Percentiles rank a stretch among this genome's conserved stretches.
Conservation (phyloP, 2,888 invertebrate species). For the Caenorhabditis sinica region DNA sequence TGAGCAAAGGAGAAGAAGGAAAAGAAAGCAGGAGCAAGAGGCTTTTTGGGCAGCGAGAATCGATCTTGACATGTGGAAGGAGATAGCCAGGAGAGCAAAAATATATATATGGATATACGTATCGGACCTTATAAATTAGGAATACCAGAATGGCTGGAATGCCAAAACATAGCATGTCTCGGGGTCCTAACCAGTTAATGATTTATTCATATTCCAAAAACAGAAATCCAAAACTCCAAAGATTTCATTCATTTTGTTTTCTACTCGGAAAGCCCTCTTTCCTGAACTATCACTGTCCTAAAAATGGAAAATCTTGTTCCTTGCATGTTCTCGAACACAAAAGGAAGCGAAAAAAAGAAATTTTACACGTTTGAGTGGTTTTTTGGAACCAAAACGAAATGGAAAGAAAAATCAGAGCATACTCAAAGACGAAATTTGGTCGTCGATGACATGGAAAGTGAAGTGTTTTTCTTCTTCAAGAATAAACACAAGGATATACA, state of each 20-base stretch:
- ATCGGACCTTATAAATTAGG: slow-evolving; percentile 45
- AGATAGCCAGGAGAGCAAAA: background rate
- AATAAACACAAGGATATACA: background rate
- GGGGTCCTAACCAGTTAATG: slow-evolving; percentile 33
- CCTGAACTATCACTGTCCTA: background rate
- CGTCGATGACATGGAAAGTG: slow-evolving; percentile 36
- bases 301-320: background rate
- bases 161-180: slow-evolving; percentile 47
- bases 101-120: slow-evolving; percentile 27
- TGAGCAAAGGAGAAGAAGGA: background rate
- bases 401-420: slow-evolving; percentile 11
- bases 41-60: slow-evolving; percentile 19
- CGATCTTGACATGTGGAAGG: slow-evolving; percentile 32
- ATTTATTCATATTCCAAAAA: slow-evolving; percentile 53
- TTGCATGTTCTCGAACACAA: background rate
- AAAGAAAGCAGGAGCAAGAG: slow-evolving; percentile 5
- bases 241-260: background rate
- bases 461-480: slow-evolving; percentile 30
- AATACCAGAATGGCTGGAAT: slow-evolving; percentile 31
- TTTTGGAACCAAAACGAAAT: slow-evolving; percentile 2
- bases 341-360: slow-evolving; percentile 15
- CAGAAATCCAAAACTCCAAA: background rate
- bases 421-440: slow-evolving; percentile 7
- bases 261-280: no score
- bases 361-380: slow-evolving; percentile 17